phyloP scores from a whole-genome alignment of 2,797 vertebrate genomes.

The Chloroceryle amazona region DNA sequence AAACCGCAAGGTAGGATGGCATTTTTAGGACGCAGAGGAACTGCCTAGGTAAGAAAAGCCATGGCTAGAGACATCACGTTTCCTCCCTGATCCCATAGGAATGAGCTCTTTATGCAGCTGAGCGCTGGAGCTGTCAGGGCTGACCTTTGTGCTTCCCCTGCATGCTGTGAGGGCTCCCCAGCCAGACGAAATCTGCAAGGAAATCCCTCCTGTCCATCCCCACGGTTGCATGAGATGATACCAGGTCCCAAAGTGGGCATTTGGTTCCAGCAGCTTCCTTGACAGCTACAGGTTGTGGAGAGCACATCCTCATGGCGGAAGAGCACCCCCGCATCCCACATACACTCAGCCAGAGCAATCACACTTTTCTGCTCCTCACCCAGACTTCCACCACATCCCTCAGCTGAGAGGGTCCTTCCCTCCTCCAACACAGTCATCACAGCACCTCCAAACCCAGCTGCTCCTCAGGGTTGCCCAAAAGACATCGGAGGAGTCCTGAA shows the following conservation, averaged over 20 bases:
- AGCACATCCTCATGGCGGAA: neutral
- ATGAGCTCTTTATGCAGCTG: neutral
- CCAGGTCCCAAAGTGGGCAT: accelerated
- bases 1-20: neutral
- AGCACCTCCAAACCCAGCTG: neutral
- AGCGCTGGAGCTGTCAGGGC: neutral
- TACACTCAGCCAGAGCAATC: neutral
- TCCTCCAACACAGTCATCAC: accelerated
- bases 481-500: accelerated
- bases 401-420: neutral
- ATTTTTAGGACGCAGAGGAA: neutral
- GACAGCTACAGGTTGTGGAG: neutral
- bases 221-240: neutral
- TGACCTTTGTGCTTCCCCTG: neutral
- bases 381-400: neutral
- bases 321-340: neutral
- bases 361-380: neutral
- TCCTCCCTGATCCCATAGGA: neutral
- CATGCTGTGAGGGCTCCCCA: neutral
- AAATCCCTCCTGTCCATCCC: neutral
- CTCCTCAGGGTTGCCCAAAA: neutral
- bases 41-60: neutral
- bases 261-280: neutral
- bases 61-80: neutral
- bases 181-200: neutral